These are phyloP conservation scores for Eulithis testata DNA, from an alignment of 2,888 invertebrate genomes.

Conservation along the genomic window DNA sequence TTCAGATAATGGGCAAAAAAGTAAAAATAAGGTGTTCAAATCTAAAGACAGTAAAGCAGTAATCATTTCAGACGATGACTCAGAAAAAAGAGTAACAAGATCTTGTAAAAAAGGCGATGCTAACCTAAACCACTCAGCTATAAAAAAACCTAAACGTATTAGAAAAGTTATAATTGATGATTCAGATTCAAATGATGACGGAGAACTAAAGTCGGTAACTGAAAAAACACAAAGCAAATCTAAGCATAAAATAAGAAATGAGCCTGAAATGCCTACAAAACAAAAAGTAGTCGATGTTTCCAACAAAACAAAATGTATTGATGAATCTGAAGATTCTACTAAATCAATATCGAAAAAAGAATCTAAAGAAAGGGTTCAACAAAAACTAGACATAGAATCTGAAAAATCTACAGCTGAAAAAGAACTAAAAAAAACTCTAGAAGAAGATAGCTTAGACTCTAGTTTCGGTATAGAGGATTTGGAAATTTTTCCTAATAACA, in stretches of 20 bases:
- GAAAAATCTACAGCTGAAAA: slow-evolving; percentile 10
- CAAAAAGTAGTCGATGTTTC: slow-evolving; percentile 10
- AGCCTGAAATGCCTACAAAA: slow-evolving; percentile 13
- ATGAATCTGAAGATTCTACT: background rate
- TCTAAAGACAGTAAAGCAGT: slow-evolving; percentile 33
- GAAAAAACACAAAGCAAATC: slow-evolving; percentile 5
- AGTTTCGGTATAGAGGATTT: slow-evolving; percentile 65
- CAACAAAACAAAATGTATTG: background rate
- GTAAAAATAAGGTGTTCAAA: slow-evolving; percentile 23
- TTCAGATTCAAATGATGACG: slow-evolving; percentile 60
- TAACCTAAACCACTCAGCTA: slow-evolving; percentile 24
- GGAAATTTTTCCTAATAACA: slow-evolving; percentile 70
- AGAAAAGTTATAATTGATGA: slow-evolving; percentile 57
- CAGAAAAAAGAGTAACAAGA: slow-evolving; percentile 55
- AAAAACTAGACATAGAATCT: slow-evolving; percentile 5
- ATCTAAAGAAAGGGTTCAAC: background rate
- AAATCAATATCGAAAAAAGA: slow-evolving; percentile 1
- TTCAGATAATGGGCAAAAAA: slow-evolving; percentile 26
- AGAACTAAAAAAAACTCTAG: slow-evolving; percentile 26
- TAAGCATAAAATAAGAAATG: slow-evolving; percentile 3
- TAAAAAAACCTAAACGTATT: slow-evolving; percentile 45
- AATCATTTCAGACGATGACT: slow-evolving; percentile 26
- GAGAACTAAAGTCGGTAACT: slow-evolving; percentile 13
- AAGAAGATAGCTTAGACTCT: slow-evolving; percentile 38
- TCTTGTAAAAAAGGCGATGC: slow-evolving; percentile 48